Percentiles rank a stretch among this genome's conserved stretches.
These are phyloP conservation scores for Daboia siamensis DNA, from an alignment of 2,113 vertebrate genomes.

Conservation along the genomic window DNA sequence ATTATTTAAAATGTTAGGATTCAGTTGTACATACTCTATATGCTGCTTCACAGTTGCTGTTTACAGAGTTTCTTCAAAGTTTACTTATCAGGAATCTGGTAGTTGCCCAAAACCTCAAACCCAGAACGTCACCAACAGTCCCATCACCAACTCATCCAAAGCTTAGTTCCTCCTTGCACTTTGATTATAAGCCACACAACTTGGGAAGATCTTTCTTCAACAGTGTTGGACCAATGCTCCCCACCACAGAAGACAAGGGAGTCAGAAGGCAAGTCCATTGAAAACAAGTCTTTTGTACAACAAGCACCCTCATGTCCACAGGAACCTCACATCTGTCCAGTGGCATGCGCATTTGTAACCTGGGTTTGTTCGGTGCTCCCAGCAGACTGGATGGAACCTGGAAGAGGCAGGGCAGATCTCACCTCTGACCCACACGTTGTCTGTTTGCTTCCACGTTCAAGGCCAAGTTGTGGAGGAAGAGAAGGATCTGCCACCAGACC, in stretches of 20 bases:
- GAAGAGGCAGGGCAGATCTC: constrained; percentile 60
- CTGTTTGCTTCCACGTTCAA: constrained; percentile 73
- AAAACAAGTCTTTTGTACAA: constrained; percentile 36
- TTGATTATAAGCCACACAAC: constrained; percentile 42
- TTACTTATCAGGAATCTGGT: constrained; percentile 32
- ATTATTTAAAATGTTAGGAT: constrained; percentile 30
- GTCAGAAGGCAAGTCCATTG: constrained; percentile 34
- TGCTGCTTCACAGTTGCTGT: constrained; percentile 29
- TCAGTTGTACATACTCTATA: constrained; percentile 9
- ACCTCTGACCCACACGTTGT: constrained; percentile 71
- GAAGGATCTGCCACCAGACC: constrained; percentile 76
- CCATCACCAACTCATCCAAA: constrained; percentile 38
- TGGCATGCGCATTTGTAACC: constrained; percentile 45
- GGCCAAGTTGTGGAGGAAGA: constrained; percentile 77
- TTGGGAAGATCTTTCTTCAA: constrained; percentile 60
- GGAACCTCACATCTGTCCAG: constrained; percentile 62
- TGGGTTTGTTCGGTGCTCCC: constrained; percentile 66
- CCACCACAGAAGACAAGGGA: constrained; percentile 48
- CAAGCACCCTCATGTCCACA: constrained; percentile 39
- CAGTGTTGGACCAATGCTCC: constrained; percentile 80
- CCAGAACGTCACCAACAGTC: constrained; percentile 55
- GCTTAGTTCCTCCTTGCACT: constrained; percentile 42
- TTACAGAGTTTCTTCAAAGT: constrained; percentile 28
- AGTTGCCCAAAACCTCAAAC: constrained; percentile 42
- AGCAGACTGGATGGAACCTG: constrained; percentile 56